Evolutionary conservation across 2,113 vertebrate genomes (phyloP), one percentile per base, ranked within the genome.

Genomic region (Probosciger aterrimus): DNA sequence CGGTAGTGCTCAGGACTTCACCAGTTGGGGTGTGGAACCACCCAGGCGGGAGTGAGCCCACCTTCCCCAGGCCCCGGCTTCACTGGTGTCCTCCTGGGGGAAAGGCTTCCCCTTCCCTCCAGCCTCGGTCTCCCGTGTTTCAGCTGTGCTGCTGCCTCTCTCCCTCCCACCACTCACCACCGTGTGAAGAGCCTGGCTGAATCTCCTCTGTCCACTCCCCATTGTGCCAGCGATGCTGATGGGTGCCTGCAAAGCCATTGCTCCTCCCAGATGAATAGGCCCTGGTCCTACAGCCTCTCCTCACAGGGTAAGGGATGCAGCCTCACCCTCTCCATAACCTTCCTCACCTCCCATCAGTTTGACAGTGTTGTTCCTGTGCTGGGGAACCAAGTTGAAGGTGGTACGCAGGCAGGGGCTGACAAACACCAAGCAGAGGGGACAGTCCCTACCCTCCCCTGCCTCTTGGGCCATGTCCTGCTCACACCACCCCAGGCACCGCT

Each of bases 391-490:
- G 63, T 24, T 7, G 18, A 35, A 25, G 3, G 41, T 19, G 10
- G 53, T 22, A 25, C 19, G 22, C 18, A 49, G 44, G 37, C 2
- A 28, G 41, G 2, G 20, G 7, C 18, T 73, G 77, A n/a, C 7
- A 33, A 39, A 46, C 27, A 20, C 20, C 3, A 9, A 50, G 35
- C 4, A 64, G 24, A 62, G 22, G 4, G n/a, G 19, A 33, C 1
- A 4, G 23, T 30, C 15, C 23, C 39, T 85, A 53, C n/a, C 59
- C 23, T 33, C 12, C 15, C 6, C 7, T 18, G 23, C 31, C 70
- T 18, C 11, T 44, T 0, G 0, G 14, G 9, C 8, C 2, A 1
- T 37, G 44, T 49, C 28, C 27, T 3, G 2, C 28, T 79, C 31
- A 37, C 33, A 50, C 15, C 5, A 16, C 3, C 11, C 6, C 30